Base-by-base conservation (phyloP, 2,113 vertebrate species). In the Bufo gargarizans region DNA sequence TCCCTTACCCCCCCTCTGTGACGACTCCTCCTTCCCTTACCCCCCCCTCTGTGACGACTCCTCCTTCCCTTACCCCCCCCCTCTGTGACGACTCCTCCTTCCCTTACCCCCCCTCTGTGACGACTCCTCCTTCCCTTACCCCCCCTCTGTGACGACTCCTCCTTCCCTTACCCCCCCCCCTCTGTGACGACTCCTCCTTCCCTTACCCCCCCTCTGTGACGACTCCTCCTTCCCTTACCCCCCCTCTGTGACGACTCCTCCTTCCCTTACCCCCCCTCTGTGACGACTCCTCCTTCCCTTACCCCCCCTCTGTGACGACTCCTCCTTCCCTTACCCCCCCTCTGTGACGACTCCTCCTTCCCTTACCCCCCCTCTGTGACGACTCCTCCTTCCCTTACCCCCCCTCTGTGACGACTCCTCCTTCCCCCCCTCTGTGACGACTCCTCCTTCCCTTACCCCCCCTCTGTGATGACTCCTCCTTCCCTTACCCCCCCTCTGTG, bases 61-160 rank as follows among this genome's bases (percentile, higher is more conserved):
- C 72, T 3, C 3, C 6, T 2, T 0, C 33, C 9, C 43, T 2
- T 5, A 43, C 12, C 12, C 16, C 6, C 16, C 33, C n/a, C n/a
- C n/a, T 9, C 49, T 12, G 17, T 3, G 2, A 5, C 8, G 1
- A 53, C 9, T 0, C 50, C 1, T 6, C 71, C 13, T 16, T n/a
- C n/a, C n/a, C n/a, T n/a, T n/a, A n/a, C n/a, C n/a, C n/a, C 47
- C 19, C 5, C 33, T 22, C 10, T 16, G 16, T 45, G 12, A 2
- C 13, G 1, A 0, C 19, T 3, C 10, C 72, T 3, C 3, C 6
- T 2, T 0, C 33, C 9, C 43, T 2, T 5, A 43, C 12, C 12
- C 16, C 6, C 16, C 33, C n/a, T 9, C 49, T 12, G 17, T 3
- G 2, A 5, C 8, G 1, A 53, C 9, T 0, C 50, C 1, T 6